Conservation (phyloP, 2,797 vertebrate genomes). For the Trematomus bernacchii region DNA sequence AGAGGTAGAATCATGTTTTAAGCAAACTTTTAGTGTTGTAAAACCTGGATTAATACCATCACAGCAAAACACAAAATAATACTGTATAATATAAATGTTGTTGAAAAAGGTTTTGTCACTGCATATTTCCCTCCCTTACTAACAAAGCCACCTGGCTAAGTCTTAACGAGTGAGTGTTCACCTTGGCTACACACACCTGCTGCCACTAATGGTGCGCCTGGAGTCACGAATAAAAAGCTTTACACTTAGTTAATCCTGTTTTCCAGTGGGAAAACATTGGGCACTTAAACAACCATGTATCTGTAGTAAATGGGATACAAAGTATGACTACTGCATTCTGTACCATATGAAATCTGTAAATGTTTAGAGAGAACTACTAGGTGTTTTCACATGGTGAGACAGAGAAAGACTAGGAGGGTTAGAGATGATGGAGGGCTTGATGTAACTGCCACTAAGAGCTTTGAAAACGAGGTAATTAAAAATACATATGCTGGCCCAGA, state of each 20-base stretch:
- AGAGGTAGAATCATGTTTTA: too few species aligned
- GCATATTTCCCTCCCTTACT: too few species aligned
- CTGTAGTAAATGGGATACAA: background rate
- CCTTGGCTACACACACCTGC: constrained; percentile 20
- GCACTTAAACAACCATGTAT: background rate
- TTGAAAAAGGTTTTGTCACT: too few species aligned
- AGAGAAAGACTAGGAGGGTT: constrained; percentile 32
- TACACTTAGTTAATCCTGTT: constrained; percentile 6
- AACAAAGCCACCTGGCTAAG: background rate
- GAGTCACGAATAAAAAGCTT: constrained; percentile 1
- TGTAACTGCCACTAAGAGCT: constrained; percentile 55
- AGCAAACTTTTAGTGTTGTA: too few species aligned
- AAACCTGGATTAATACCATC: too few species aligned
- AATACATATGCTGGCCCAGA: constrained; percentile 60
- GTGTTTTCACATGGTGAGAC: constrained; percentile 37
- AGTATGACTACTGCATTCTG: background rate
- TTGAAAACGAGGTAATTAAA: constrained; percentile 77
- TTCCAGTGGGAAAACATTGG: constrained; percentile 11
- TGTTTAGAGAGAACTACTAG: background rate
- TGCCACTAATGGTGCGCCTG: background rate
- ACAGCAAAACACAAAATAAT: too few species aligned
- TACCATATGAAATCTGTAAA: background rate
- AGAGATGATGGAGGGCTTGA: constrained; percentile 59
- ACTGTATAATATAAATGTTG: too few species aligned
- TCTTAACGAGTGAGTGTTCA: constrained; percentile 8